phyloP scores from a whole-genome alignment of 1,140 invertebrate species.

The Camponotus pennsylvanicus region DNA sequence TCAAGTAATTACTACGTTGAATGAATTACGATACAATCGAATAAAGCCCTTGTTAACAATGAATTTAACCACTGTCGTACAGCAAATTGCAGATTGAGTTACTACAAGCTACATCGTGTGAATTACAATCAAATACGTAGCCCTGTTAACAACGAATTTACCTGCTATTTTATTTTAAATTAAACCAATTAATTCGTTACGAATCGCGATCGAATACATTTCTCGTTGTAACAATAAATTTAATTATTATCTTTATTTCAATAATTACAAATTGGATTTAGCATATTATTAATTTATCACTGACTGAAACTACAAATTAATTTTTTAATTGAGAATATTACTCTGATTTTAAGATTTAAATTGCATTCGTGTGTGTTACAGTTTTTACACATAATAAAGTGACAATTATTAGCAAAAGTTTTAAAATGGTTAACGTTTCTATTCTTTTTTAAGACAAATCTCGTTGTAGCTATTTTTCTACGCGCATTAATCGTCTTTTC shows the following conservation, averaged over 20 bases:
- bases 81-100: slow-evolving; percentile 30
- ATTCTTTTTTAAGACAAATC: slow-evolving; percentile 2
- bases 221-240: slow-evolving; percentile 2
- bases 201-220: not conserved
- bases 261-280: not conserved
- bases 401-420: not conserved
- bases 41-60: slow-evolving; percentile 5
- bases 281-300: no score
- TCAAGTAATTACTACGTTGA: slow-evolving; percentile 29
- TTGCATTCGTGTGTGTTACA: not conserved
- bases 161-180: slow-evolving; percentile 10
- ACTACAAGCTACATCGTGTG: slow-evolving; percentile 18
- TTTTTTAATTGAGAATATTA: not conserved
- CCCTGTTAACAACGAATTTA: not conserved
- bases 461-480: slow-evolving; percentile 15
- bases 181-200: not conserved
- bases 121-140: slow-evolving; percentile 26
- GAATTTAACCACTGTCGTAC: slow-evolving; percentile 15
- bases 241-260: not conserved
- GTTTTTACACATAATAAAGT: not conserved
- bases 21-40: slow-evolving; percentile 26
- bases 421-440: not conserved
- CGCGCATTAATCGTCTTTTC: slow-evolving; percentile 36
- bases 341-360: not conserved
- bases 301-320: not conserved